Conservation (phyloP, 2,888 invertebrate genomes). For the Molanna angustata region DNA sequence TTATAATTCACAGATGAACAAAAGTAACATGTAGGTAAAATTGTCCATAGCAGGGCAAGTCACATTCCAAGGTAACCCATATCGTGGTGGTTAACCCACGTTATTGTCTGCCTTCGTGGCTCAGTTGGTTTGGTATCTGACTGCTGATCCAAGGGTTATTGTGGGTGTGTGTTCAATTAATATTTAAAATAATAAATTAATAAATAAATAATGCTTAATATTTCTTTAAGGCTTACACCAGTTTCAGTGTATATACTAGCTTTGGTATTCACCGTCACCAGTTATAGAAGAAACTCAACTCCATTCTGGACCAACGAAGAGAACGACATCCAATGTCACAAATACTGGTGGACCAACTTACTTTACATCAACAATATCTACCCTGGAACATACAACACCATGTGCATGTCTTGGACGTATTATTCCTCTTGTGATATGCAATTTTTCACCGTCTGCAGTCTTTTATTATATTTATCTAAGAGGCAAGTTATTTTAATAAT, state of each 20-base stretch:
- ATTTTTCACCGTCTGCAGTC: constrained; percentile 18
- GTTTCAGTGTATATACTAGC: constrained; percentile 44
- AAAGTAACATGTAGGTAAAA: too few species aligned
- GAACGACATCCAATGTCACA: constrained; percentile 42
- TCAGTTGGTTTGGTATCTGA: too few species aligned
- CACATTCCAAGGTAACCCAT: too few species aligned
- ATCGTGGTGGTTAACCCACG: too few species aligned
- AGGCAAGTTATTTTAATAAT: constrained; percentile 23
- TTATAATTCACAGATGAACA: too few species aligned
- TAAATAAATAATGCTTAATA: too few species aligned
- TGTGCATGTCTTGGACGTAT: constrained; percentile 49
- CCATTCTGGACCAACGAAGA: constrained; percentile 42
- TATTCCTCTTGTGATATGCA: constrained; percentile 37
- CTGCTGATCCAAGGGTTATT: too few species aligned
- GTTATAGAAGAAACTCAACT: constrained; percentile 40
- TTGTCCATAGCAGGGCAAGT: too few species aligned
- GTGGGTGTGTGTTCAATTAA: too few species aligned
- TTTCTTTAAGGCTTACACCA: constrained; percentile 47
- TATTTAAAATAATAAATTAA: too few species aligned
- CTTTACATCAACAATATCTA: constrained; percentile 35
- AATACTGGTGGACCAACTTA: constrained; percentile 51
- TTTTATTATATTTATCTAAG: constrained; percentile 19
- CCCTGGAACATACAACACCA: constrained; percentile 34
- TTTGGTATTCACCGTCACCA: constrained; percentile 41
- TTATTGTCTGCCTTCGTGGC: too few species aligned